These are phyloP conservation scores for Carposina sasakii DNA, from an alignment of 1,140 invertebrate genomes.

Conservation along the genomic window DNA sequence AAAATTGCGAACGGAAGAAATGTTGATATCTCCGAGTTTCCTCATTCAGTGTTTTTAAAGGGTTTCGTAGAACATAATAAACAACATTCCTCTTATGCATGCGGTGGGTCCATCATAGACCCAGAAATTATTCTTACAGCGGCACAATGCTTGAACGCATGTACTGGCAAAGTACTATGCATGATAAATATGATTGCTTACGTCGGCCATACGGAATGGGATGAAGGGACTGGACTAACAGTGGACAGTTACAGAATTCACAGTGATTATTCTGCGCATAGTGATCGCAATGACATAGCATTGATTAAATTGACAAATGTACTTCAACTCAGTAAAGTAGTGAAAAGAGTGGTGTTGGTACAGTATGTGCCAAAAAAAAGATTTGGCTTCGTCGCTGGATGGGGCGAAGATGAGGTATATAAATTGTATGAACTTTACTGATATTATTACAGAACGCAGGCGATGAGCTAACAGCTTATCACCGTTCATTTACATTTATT, in stretches of 20 bases:
- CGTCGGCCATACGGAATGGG: background rate
- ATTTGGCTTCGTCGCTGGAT: background rate
- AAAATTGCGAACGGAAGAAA: background rate
- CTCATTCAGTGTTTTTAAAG: background rate
- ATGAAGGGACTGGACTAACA: background rate
- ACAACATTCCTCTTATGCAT: background rate
- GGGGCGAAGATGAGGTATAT: too few species aligned
- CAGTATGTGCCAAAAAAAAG: background rate
- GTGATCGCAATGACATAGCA: background rate
- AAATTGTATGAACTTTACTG: too few species aligned
- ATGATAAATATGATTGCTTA: background rate
- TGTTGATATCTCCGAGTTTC: background rate
- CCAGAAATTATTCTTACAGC: slow-evolving; percentile 1
- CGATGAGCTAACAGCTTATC: too few species aligned
- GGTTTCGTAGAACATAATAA: background rate
- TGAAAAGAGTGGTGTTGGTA: background rate
- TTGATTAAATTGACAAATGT: background rate
- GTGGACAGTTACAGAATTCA: background rate
- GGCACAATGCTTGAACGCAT: slow-evolving; percentile 2
- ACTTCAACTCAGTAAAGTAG: background rate
- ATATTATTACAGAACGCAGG: too few species aligned
- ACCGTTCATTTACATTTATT: too few species aligned
- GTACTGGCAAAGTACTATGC: too few species aligned
- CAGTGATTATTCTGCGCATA: background rate
- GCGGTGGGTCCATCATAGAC: slow-evolving; percentile 5